These are phyloP conservation scores for Odontophorus gujanensis DNA, from an alignment of 2,113 vertebrate genomes.

Conservation along the genomic window DNA sequence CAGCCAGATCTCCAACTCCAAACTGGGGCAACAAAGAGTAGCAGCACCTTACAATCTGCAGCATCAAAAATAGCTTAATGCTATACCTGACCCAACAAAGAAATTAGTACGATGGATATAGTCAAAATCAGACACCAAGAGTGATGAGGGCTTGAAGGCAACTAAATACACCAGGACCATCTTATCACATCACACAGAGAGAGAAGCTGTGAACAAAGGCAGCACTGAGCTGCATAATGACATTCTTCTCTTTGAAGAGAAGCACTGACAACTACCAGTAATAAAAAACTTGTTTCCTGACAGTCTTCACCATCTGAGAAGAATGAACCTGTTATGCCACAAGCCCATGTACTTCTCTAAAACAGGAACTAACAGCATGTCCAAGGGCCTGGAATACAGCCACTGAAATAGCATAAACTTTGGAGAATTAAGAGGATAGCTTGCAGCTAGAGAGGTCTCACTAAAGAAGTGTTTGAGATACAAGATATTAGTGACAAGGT, in stretches of 20 bases:
- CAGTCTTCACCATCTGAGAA: neutral
- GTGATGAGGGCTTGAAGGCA: neutral
- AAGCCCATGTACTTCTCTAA: neutral
- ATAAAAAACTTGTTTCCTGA: neutral
- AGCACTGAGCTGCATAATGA: neutral
- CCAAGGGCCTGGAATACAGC: neutral
- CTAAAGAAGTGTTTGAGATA: neutral
- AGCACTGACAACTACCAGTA: neutral
- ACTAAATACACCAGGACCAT: neutral
- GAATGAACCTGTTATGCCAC: neutral
- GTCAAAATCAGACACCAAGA: neutral
- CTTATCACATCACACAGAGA: neutral
- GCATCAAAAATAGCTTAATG: neutral
- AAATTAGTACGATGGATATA: neutral
- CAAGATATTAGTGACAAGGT: neutral
- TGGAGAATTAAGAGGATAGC: neutral
- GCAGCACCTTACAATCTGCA: neutral
- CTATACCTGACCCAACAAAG: neutral
- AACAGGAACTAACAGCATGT: neutral
- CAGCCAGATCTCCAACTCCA: neutral
- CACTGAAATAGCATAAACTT: rapidly evolving
- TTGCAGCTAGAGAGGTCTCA: neutral
- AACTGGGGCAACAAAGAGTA: neutral
- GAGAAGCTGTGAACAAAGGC: neutral
- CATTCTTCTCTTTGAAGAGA: neutral